Evolutionary conservation across 2,797 vertebrate genomes (phyloP).

Genomic region (Valencia hispanica): DNA sequence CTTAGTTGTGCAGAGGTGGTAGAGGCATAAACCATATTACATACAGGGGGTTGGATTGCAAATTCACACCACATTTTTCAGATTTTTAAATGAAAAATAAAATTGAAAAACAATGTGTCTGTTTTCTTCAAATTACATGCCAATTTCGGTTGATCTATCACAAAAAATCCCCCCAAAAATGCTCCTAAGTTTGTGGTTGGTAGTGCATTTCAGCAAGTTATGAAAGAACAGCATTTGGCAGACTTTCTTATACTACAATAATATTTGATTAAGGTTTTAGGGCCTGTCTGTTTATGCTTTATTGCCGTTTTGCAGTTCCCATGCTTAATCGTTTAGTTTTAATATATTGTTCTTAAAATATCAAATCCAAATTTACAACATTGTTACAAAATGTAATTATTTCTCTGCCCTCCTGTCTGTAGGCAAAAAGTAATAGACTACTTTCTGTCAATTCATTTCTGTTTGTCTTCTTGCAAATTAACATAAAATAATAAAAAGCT

Average conservation of each 20-base stretch:
- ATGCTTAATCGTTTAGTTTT: background rate
- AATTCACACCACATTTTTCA: background rate
- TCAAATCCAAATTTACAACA: background rate
- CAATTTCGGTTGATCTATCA: background rate
- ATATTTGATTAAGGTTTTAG: background rate
- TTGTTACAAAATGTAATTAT: background rate
- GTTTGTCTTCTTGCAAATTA: background rate
- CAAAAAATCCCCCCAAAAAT: background rate
- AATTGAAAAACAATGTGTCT: background rate
- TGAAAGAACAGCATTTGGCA: background rate
- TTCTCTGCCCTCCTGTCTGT: background rate
- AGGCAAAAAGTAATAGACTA: background rate
- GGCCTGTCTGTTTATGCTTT: background rate
- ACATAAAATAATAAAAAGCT: constrained; percentile 3
- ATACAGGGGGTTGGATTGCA: background rate
- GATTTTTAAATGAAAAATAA: background rate
- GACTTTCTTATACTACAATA: background rate
- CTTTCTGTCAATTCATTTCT: background rate
- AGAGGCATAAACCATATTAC: background rate
- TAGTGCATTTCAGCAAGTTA: background rate
- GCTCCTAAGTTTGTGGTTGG: background rate
- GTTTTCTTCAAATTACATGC: background rate
- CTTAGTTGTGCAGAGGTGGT: background rate
- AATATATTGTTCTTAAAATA: background rate
- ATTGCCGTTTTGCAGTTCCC: background rate